Evolutionary conservation across 2,797 vertebrate species (phyloP), one percentile per base, ranked within the genome.

Genomic region (Chelon labrosus): DNA sequence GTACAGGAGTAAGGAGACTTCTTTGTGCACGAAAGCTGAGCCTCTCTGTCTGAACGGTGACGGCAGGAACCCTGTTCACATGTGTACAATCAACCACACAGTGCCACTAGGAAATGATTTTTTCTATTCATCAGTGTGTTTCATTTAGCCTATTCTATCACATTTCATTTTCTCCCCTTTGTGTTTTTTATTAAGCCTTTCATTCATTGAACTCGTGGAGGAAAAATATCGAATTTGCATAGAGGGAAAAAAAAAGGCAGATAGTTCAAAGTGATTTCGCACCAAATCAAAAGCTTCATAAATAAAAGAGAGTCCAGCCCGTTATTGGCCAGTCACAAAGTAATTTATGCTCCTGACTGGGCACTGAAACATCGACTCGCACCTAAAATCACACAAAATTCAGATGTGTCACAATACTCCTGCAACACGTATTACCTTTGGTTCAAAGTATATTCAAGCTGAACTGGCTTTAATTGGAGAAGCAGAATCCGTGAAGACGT

Each of bases 161-260:
- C 22, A 59, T 77, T 84, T 77, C 7, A 57, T 79, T 67, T 70
- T 73, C 51, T 74, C 47, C 52, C 38, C 10, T 59, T 77, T 79
- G 64, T 80, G 47, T 75, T 73, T 50, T 27, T 70, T 75, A 61
- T 27, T 69, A 63, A 79, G 49, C 47, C 39, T 73, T 84, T 70
- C 75, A 61, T 77, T 83, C 17, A 80, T 76, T 73, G 41, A 76
- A 52, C 31, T 64, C n/a, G 13, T 11, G 27, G 39, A 65, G 22
- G 59, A 79, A 46, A 84, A 65, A 65, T 1, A 61, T 42, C 42
- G 54, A 0, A 85, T 85, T 87, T 85, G 65, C 73, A 82, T 79
- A 52, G 58, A 81, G 9, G 19, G 10, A 6, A 22, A 64, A 80
- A 49, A 77, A 19, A 74, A 37, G 35, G 54, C 31, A 54, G 46